phyloP scores from a whole-genome alignment of 1,140 invertebrate genomes.

The Phthorimaea operculella region DNA sequence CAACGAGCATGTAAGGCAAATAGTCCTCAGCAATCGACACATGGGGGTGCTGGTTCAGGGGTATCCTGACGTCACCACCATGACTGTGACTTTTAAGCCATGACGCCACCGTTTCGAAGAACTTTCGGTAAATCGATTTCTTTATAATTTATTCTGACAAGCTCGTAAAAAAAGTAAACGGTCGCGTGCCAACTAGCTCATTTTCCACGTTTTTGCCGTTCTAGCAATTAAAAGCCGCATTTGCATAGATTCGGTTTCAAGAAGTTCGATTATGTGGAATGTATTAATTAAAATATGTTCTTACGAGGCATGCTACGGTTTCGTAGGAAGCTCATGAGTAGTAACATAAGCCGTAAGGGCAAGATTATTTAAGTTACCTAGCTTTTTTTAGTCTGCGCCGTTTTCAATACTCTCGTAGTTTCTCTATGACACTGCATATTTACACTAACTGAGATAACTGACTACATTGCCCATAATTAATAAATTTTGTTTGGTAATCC shows the following conservation, averaged over 20 bases:
- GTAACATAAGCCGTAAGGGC: too few relatives aligned
- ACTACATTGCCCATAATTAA: too few relatives aligned
- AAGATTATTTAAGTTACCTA: too few relatives aligned
- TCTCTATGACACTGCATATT: too few relatives aligned
- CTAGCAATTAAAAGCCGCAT: neutral
- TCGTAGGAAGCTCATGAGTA: too few relatives aligned
- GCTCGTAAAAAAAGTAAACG: neutral
- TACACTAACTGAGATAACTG: too few relatives aligned
- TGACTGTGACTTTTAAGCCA: neutral
- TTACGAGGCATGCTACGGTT: too few relatives aligned
- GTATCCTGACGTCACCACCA: neutral
- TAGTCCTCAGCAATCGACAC: neutral
- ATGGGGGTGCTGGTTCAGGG: neutral
- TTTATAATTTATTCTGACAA: slow-evolving; percentile 4
- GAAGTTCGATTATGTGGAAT: slow-evolving; percentile 1
- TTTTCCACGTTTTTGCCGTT: neutral
- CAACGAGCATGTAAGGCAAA: too few relatives aligned
- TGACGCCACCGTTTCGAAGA: slow-evolving; percentile 4
- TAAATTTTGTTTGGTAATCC: too few relatives aligned
- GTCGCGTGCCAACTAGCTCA: neutral
- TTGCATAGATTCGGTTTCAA: slow-evolving; percentile 1
- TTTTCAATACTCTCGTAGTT: too few relatives aligned
- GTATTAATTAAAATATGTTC: neutral
- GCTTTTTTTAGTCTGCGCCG: too few relatives aligned
- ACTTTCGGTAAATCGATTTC: neutral